phyloP scores from a whole-genome alignment of 1,140 invertebrate genomes.

The Aphis craccivora region DNA sequence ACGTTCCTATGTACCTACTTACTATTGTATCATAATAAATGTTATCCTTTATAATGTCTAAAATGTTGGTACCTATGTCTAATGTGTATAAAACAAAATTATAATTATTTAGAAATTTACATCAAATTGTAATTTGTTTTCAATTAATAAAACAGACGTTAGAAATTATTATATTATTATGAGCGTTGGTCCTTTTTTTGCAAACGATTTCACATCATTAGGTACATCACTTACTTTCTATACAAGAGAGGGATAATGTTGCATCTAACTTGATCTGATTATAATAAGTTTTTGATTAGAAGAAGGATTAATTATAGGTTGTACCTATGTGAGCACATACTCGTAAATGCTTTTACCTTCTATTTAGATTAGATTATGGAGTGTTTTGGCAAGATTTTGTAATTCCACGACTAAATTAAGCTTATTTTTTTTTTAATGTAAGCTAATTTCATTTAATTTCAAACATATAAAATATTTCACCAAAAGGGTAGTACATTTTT shows the following conservation, averaged over 20 bases:
- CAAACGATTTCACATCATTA: not conserved
- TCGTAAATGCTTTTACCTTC: not conserved
- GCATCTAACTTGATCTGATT: not conserved
- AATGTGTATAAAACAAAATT: not conserved
- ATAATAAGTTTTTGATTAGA: constrained; percentile 18
- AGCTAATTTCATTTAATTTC: not conserved
- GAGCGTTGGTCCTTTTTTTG: not conserved
- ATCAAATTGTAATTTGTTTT: not conserved
- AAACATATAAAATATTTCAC: not conserved
- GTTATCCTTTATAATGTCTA: not conserved
- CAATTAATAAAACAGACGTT: not conserved
- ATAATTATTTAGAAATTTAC: not conserved
- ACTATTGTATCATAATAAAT: not conserved
- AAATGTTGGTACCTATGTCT: not conserved
- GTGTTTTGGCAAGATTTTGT: not conserved
- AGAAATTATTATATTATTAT: not conserved
- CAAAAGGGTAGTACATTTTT: not conserved
- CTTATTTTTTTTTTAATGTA: not conserved
- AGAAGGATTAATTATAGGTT: not conserved
- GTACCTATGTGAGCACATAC: not conserved
- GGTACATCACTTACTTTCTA: not conserved
- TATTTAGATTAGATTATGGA: not conserved
- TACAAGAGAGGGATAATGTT: not conserved
- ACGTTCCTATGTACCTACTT: not conserved
- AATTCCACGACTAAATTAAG: not conserved